Evolutionary conservation across 2,113 vertebrate species (phyloP).

Genomic region (Paracyprichromis sp.): DNA sequence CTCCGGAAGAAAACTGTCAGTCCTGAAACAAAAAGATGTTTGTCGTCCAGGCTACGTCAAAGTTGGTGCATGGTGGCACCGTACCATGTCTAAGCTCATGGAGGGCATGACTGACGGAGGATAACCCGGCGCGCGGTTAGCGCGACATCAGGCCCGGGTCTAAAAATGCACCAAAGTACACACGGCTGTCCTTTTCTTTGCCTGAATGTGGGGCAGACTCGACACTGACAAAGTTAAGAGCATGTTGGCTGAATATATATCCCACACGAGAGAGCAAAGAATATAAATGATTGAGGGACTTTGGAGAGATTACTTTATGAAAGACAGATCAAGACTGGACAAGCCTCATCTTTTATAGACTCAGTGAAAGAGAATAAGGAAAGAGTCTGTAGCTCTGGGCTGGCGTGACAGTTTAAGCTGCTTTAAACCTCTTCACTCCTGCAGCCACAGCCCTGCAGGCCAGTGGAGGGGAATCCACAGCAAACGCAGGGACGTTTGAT

Average conservation of each 20-base stretch:
- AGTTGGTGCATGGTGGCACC: neutral
- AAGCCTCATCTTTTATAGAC: constrained; percentile 7
- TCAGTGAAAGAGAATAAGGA: constrained; percentile 16
- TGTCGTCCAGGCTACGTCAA: neutral
- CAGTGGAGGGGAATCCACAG: neutral
- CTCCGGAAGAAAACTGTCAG: neutral
- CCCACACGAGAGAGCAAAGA: neutral
- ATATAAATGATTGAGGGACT: constrained; percentile 37
- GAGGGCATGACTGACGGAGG: neutral
- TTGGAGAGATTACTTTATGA: constrained; percentile 5
- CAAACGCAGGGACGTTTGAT: constrained; percentile 2
- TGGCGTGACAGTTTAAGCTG: constrained; percentile 40
- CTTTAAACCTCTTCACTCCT: constrained; percentile 28
- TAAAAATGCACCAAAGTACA: constrained; percentile 11
- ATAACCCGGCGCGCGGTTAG: neutral
- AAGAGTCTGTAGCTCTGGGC: neutral
- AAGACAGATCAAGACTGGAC: constrained; percentile 21
- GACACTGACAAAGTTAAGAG: constrained; percentile 16
- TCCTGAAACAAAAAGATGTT: neutral
- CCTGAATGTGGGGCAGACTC: constrained; percentile 11
- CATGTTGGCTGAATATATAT: neutral
- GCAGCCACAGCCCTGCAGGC: neutral
- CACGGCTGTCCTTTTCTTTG: neutral
- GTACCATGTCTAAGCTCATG: neutral
- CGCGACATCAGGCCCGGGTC: neutral